phyloP scores from a whole-genome alignment of 2,797 vertebrate genomes.

The Notoglanidium macrostoma region DNA sequence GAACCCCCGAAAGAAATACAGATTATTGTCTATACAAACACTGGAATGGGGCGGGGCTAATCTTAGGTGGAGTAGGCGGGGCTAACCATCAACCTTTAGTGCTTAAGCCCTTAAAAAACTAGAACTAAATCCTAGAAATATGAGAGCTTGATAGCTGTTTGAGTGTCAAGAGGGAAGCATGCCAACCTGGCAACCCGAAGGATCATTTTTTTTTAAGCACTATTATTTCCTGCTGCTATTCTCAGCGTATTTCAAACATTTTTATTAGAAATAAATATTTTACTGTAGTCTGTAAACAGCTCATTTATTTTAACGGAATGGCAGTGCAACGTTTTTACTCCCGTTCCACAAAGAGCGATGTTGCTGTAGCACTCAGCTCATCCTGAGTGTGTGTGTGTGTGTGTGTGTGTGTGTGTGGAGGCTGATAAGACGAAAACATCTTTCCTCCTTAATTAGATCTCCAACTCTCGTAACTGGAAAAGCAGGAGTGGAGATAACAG shows the following conservation, averaged over 20 bases:
- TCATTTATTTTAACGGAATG: not conserved
- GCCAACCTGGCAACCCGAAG: not conserved
- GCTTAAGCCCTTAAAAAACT: not conserved
- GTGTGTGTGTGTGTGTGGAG: constrained; percentile 23
- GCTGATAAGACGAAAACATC: constrained; percentile 32
- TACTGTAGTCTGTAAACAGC: not conserved
- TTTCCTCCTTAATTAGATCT: constrained; percentile 44
- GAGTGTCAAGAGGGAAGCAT: not conserved
- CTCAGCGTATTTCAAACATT: not conserved
- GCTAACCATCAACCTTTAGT: not conserved
- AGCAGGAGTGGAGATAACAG: constrained; percentile 27
- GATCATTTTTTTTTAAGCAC: not conserved
- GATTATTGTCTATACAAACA: not conserved
- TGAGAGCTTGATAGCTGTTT: not conserved
- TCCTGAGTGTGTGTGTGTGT: not conserved
- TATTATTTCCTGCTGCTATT: not conserved
- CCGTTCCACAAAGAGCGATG: not conserved
- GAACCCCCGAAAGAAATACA: not conserved
- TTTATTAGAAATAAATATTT: not conserved
- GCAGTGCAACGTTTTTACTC: not conserved
- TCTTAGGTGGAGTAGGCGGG: not conserved
- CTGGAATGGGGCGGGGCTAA: not conserved
- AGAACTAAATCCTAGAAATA: not conserved
- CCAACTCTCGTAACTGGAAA: not conserved
- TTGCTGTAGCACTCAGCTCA: not conserved